Evolutionary conservation across 2,888 invertebrate species (phyloP), one percentile per base, ranked within the genome.

Genomic region (Cheiracanthium punctorium): DNA sequence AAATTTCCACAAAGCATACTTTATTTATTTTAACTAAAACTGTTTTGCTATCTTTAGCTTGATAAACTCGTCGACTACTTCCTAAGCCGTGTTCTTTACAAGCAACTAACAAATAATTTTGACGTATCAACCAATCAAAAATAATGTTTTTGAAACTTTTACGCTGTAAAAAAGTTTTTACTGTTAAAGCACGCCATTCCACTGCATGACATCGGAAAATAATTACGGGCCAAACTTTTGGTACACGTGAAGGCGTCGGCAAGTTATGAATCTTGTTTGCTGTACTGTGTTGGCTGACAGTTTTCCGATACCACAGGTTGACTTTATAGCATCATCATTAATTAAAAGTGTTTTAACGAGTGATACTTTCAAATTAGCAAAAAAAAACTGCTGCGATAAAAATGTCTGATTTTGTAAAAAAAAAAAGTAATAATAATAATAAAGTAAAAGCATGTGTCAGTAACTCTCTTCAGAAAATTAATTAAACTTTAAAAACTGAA

Each of bases 291-390:
- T 2, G 7, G 2, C 17, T 5, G 17, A 5, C 7, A 17, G 7
- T 48, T 48, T 17, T 2, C 48, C 48, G 48, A 48, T 48, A 48
- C 12, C 48, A 48, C 48, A 48, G 48, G 48, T 48, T 48, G 48
- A 48, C 24, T 58, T 58, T 58, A 58, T 58, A 58, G 24, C 24
- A 58, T 58, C 58, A 24, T 24, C 58, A 24, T 58, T 58, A 58
- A 58, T 58, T 58, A 58, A 58, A 20, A 1, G 58, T 20, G 24
- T 24, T 58, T 58, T 58, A 58, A 58, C 24, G 58, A 58, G 5
- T 58, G 24, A 58, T 58, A 24, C n/a, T 58, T 58, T 58, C 58
- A 58, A 24, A 58, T 24, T 2, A 24, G 12, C 58, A 58, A 58
- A 58, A 58, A 58, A 58, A 24, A 5, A n/a, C 24, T 24, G 4